phyloP scores from a whole-genome alignment of 1,140 invertebrate genomes.

The Diabrotica undecimpunctata region DNA sequence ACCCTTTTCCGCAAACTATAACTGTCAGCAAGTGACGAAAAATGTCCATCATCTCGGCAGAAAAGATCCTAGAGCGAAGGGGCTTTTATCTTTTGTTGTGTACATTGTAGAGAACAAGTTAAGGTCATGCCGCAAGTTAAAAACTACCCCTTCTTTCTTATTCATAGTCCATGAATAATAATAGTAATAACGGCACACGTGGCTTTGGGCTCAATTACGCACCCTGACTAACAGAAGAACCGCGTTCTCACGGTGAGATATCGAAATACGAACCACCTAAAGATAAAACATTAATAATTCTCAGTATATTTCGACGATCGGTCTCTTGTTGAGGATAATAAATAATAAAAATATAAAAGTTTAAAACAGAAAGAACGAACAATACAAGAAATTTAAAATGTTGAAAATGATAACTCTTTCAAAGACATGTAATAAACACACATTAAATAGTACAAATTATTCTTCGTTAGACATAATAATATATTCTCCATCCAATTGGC shows the following conservation, averaged over 20 bases:
- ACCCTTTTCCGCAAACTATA: slow-evolving; percentile 20
- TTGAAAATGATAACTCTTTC: too few relatives aligned
- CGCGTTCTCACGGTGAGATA: slow-evolving; percentile 4
- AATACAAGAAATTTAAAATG: too few relatives aligned
- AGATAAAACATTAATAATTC: too few relatives aligned
- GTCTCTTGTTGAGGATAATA: too few relatives aligned
- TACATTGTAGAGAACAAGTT: slow-evolving; percentile 12
- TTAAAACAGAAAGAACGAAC: too few relatives aligned
- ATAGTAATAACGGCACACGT: slow-evolving; percentile 17
- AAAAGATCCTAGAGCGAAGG: background rate
- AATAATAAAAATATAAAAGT: too few relatives aligned
- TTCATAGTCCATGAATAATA: slow-evolving; percentile 13
- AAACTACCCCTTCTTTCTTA: slow-evolving; percentile 3
- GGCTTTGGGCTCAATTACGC: slow-evolving; percentile 14
- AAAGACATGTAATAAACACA: too few relatives aligned
- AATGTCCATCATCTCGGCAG: slow-evolving; percentile 10
- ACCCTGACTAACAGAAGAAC: background rate
- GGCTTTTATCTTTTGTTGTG: slow-evolving; percentile 6
- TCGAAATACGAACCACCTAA: background rate
- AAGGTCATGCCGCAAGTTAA: slow-evolving; percentile 16
- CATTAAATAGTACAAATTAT: too few relatives aligned
- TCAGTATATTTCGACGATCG: too few relatives aligned
- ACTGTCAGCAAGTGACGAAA: slow-evolving; percentile 20
- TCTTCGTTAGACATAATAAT: too few relatives aligned
- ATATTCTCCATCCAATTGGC: too few relatives aligned